Evolutionary conservation across 2,113 vertebrate species (phyloP).

Genomic region (Tamias sibiricus): DNA sequence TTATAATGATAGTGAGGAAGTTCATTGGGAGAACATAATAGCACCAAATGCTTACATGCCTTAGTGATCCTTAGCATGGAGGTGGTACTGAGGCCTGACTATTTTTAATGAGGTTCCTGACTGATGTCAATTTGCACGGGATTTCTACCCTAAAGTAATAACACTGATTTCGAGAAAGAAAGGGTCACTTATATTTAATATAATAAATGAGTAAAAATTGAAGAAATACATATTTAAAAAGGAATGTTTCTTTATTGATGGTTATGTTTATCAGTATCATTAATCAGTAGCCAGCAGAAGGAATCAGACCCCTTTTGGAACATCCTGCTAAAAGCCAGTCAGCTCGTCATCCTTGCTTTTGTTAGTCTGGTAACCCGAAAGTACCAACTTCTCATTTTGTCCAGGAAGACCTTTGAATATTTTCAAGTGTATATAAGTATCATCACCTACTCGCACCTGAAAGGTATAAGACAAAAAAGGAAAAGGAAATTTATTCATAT

Average conservation of each 20-base stretch:
- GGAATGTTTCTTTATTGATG: slow-evolving; percentile 33
- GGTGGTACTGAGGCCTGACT: not conserved
- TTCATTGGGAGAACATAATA: not conserved
- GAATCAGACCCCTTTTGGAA: not conserved
- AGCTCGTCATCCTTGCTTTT: slow-evolving; percentile 88
- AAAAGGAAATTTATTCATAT: not conserved
- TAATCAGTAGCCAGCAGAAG: not conserved
- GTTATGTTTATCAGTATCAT: not conserved
- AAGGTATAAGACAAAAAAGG: slow-evolving; percentile 61
- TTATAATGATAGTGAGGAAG: not conserved
- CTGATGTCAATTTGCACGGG: not conserved
- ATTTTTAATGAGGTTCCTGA: slow-evolving; percentile 1
- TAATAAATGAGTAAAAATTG: not conserved
- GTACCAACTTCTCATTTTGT: slow-evolving; percentile 6
- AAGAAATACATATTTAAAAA: slow-evolving; percentile 1
- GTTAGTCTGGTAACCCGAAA: slow-evolving; percentile 82
- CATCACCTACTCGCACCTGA: slow-evolving; percentile 88
- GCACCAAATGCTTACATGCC: not conserved
- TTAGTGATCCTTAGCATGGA: not conserved
- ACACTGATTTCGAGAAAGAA: slow-evolving; percentile 22
- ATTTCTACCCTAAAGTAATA: slow-evolving; percentile 18
- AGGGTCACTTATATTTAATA: not conserved
- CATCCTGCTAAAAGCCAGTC: slow-evolving; percentile 83
- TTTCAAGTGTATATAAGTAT: slow-evolving; percentile 85
- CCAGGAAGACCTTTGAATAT: slow-evolving; percentile 84